Percentiles rank a stretch among this genome's conserved stretches.
Evolutionary conservation across 2,888 invertebrate genomes (phyloP).

Genomic region (Sipunculus nudus): DNA sequence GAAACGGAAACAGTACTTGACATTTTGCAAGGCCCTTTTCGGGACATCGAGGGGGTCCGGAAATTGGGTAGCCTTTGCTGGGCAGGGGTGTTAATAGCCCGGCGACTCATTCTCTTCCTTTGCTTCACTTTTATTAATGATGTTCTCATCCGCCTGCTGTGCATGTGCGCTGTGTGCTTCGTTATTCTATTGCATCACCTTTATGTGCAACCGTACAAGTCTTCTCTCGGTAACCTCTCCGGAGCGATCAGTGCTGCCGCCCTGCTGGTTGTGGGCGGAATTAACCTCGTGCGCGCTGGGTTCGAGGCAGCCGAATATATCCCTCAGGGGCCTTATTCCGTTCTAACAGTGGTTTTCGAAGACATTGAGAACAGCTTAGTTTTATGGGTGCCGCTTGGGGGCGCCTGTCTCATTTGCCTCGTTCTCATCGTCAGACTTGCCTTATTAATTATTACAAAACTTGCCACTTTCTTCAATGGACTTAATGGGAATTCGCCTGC

Average conservation of each 20-base stretch:
- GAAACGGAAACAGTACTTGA: conserved; percentile 20
- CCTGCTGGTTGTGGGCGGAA: conserved; percentile 21
- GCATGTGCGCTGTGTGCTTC: conserved; percentile 24
- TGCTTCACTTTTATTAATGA: conserved; percentile 26
- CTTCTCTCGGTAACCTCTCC: conserved; percentile 13
- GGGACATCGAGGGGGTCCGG: not conserved
- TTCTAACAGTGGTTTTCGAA: conserved; percentile 26
- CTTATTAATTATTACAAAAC: no score
- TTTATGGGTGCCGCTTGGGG: conserved; percentile 25
- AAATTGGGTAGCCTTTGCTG: conserved; percentile 19
- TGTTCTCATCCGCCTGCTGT: conserved; percentile 17
- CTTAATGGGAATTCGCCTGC: no score
- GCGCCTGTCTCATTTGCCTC: conserved; percentile 7
- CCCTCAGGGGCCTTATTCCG: conserved; percentile 19
- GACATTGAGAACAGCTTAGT: conserved; percentile 23
- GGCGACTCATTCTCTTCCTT: conserved; percentile 22
- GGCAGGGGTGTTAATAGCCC: conserved; percentile 18
- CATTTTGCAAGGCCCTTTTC: conserved; percentile 25
- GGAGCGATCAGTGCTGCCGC: conserved; percentile 20
- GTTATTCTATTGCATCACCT: conserved; percentile 24
- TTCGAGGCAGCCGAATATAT: conserved; percentile 25
- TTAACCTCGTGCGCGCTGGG: conserved; percentile 22
- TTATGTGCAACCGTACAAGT: conserved; percentile 21
- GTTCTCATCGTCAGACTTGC: conserved; percentile 2
- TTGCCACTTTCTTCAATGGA: no score